phyloP scores from a whole-genome alignment of 2,888 invertebrate genomes.

The Tipula vernalis region DNA sequence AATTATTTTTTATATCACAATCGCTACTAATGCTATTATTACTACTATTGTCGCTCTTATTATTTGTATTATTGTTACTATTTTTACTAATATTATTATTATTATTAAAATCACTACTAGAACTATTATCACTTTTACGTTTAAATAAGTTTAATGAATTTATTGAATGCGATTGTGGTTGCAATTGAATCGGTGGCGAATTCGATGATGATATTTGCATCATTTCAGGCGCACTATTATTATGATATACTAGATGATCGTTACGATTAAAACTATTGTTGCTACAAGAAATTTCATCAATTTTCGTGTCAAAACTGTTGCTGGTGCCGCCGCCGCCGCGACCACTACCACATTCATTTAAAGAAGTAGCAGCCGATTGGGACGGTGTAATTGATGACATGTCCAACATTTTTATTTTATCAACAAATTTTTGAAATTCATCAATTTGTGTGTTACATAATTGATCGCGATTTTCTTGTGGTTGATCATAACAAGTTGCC shows the following conservation, averaged over 20 bases:
- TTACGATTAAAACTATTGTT: constrained; percentile 5
- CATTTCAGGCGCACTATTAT: constrained; percentile 9
- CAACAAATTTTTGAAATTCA: constrained; percentile 27
- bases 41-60: neutral
- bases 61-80: constrained; percentile 5
- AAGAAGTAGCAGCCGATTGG: neutral
- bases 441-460: constrained; percentile 15
- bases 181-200: neutral
- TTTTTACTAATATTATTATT: neutral
- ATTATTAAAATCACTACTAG: neutral
- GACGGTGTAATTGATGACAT: constrained; percentile 17
- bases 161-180: neutral
- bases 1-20: neutral
- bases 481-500: neutral
- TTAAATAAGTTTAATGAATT: neutral
- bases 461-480: constrained; percentile 15
- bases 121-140: neutral
- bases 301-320: neutral
- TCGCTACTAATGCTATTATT: constrained; percentile 8
- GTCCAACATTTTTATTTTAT: constrained; percentile 24
- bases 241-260: neutral
- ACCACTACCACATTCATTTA: neutral
- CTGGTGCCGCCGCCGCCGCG: too few relatives aligned
- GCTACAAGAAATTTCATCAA: constrained; percentile 6
- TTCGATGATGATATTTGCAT: neutral